phyloP scores from a whole-genome alignment of 2,797 vertebrate species.

The Phalloptychus januarius region DNA sequence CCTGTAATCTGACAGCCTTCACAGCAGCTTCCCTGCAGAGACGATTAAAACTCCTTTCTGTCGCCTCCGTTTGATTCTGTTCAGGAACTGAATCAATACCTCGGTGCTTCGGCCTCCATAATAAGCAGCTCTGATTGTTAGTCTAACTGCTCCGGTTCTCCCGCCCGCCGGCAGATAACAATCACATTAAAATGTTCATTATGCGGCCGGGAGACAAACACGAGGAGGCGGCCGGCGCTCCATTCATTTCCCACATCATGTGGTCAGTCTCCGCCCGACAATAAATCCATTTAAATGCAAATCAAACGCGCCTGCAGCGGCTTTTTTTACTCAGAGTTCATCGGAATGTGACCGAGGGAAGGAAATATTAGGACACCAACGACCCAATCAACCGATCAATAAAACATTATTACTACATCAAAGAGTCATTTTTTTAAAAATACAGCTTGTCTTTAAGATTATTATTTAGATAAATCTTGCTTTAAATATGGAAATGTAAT shows the following conservation, averaged over 20 bases:
- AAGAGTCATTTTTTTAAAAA: background rate
- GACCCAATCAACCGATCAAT: background rate
- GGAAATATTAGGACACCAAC: background rate
- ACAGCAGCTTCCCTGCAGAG: background rate
- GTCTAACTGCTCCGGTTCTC: conserved; percentile 19
- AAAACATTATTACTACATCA: background rate
- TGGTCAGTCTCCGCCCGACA: conserved; percentile 60
- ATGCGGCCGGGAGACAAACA: conserved; percentile 11
- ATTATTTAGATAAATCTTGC: background rate
- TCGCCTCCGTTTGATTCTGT: background rate
- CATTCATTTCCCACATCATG: conserved; percentile 56
- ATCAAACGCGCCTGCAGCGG: conserved; percentile 60
- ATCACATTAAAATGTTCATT: conserved; percentile 44
- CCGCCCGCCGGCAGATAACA: conserved; percentile 24
- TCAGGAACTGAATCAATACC: conserved; percentile 9
- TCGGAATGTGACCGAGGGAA: conserved; percentile 51
- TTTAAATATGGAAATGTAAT: background rate
- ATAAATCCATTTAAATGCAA: conserved; percentile 81
- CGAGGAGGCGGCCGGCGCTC: background rate
- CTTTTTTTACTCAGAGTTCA: conserved; percentile 43
- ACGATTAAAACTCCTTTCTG: conserved; percentile 9
- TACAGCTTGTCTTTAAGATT: background rate
- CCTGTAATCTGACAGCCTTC: background rate
- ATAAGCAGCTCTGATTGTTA: conserved; percentile 11
- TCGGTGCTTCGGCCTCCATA: background rate